A percentile compares a stretch with the other conserved stretches of the same genome.
Evolutionary conservation across 2,888 invertebrate genomes (phyloP).

Genomic region (Cheilosia grossa): DNA sequence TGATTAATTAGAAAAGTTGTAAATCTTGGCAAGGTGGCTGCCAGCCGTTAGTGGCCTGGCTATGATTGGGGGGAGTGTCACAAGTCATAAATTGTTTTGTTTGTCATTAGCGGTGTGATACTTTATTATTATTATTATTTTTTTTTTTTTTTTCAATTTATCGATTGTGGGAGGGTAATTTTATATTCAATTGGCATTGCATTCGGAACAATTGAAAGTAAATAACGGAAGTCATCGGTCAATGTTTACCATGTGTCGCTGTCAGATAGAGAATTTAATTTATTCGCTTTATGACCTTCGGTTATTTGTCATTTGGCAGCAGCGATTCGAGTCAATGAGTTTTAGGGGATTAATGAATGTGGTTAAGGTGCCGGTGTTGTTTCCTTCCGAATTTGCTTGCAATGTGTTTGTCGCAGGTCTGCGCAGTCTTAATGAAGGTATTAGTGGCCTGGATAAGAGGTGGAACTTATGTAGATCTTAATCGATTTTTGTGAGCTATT

Average conservation of each 20-base stretch:
- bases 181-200: slow-evolving; percentile 63
- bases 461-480: no score
- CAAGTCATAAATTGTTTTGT: slow-evolving; percentile 62
- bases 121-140: slow-evolving; percentile 23
- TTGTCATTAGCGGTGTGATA: slow-evolving; percentile 54
- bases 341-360: not conserved
- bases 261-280: slow-evolving; percentile 15
- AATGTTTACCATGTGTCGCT: slow-evolving; percentile 27
- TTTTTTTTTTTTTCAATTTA: slow-evolving; percentile 16
- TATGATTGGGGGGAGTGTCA: slow-evolving; percentile 41
- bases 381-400: no score
- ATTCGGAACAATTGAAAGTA: slow-evolving; percentile 52
- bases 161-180: slow-evolving; percentile 29
- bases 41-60: not conserved
- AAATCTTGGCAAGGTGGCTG: slow-evolving; percentile 52
- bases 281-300: not conserved
- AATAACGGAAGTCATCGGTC: slow-evolving; percentile 50
- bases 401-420: no score
- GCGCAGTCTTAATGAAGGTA: no score
- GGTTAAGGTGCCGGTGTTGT: no score
- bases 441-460: no score
- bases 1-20: slow-evolving; percentile 68
- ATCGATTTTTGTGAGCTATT: no score
- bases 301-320: not conserved
- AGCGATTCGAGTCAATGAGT: not conserved